Evolutionary conservation across 2,797 vertebrate genomes (phyloP).

Genomic region (Podarcis siculus): DNA sequence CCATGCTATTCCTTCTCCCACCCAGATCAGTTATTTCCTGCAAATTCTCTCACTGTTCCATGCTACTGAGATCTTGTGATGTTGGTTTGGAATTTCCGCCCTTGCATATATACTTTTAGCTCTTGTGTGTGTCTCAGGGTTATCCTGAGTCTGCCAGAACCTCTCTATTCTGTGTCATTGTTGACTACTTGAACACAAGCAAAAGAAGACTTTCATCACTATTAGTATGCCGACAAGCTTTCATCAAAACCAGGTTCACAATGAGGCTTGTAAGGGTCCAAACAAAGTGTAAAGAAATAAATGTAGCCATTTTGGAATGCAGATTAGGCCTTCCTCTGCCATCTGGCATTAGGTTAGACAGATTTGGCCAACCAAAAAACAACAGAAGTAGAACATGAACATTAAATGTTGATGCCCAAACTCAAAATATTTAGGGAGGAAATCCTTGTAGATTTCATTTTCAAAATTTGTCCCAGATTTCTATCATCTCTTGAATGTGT

Average conservation of each 20-base stretch:
- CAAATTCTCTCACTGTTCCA: no score
- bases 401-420: not conserved
- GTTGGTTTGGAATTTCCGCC: no score
- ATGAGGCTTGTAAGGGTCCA: not conserved
- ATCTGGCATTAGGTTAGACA: not conserved
- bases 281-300: not conserved
- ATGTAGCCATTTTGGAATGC: not conserved
- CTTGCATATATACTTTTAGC: no score
- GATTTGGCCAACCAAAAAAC: not conserved
- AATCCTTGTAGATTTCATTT: slow-evolving; percentile 24
- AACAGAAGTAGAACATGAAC: slow-evolving; percentile 1
- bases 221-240: not conserved
- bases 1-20: no score
- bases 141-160: no score
- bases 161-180: no score
- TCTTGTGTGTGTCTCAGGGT: no score
- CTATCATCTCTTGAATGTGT: not conserved
- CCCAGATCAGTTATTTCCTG: no score
- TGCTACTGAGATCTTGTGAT: no score
- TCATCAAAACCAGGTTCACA: not conserved
- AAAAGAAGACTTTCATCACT: no score
- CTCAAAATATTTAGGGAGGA: not conserved
- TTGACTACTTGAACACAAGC: no score
- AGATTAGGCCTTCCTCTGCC: not conserved
- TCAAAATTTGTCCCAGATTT: not conserved